Evolutionary conservation across 2,888 invertebrate genomes (phyloP), one percentile per base, ranked within the genome.

Genomic region (Druceiella hillmani): DNA sequence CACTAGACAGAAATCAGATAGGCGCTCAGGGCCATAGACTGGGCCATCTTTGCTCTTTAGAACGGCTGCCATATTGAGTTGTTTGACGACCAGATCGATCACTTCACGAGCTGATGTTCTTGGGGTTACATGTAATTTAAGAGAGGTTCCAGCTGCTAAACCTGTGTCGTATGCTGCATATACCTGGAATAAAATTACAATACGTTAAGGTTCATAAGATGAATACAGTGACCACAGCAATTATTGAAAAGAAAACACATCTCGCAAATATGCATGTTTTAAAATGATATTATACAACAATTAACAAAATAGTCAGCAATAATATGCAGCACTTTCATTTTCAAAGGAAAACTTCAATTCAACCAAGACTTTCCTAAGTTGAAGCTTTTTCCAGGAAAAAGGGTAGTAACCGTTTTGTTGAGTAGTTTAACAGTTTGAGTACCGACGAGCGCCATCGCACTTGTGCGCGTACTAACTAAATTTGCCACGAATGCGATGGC

Each of bases 111-210:
- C 91, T 0, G 94, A 90, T 1, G 98, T 98, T 50, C 87, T 78
- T 1, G 88, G 85, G 0, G 92, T 94, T 1, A 98, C 91, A 61
- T 94, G 93, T 3, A 98, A 70, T 54, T 93, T 92, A 20, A 98
- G 79, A 52, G 93, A 92, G 1, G 94, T 94, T 4, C 94, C 95
- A 43, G 81, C 83, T 2, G 93, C 90, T 48, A 98, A 67, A 5
- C 97, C 97, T 0, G 93, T 94, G 50, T 95, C 90, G 61, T 97
- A 98, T 1, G 97, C 95, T 4, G 95, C 94, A 57, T 87, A 95
- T 4, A 98, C 93, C 74, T 95, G 81, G 17, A 80, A 68, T 34
- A 66, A 59, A 7, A 58, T 17, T 25, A 43, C 43, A 36, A 28
- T 43, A 43, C 36, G 40, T 20, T 42, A 45, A 40, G 38, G 31